phyloP scores from a whole-genome alignment of 2,113 vertebrate species.

The Aramus guarauna region DNA sequence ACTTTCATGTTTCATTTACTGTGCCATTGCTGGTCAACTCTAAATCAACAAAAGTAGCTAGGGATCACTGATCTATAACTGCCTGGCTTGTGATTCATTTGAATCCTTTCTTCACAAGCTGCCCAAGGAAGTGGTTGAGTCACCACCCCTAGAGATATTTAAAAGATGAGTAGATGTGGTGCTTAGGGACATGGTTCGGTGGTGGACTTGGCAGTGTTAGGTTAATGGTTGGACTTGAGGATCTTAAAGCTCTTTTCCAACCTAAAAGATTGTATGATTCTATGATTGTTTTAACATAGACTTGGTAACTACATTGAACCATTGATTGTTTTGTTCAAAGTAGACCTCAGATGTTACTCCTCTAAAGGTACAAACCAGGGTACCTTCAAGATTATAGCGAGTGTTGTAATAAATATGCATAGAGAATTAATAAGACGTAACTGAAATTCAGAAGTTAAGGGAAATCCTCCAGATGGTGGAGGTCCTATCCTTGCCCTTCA shows the following conservation, averaged over 20 bases:
- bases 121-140: too few relatives aligned
- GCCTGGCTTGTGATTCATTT: background rate
- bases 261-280: too few relatives aligned
- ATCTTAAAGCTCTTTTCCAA: too few relatives aligned
- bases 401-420: background rate
- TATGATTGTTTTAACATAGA: background rate
- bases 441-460: background rate
- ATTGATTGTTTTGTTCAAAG: background rate
- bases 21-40: background rate
- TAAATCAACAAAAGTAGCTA: background rate
- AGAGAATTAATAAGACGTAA: background rate
- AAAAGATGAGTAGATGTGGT: too few relatives aligned
- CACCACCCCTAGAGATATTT: too few relatives aligned
- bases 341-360: background rate
- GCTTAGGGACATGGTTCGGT: too few relatives aligned
- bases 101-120: background rate
- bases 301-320: background rate
- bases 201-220: too few relatives aligned
- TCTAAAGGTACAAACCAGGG: background rate
- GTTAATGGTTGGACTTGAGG: too few relatives aligned
- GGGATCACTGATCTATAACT: background rate
- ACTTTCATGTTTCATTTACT: background rate
- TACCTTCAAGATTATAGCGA: background rate
- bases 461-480: background rate
- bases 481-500: background rate